Evolutionary conservation across 2,888 invertebrate genomes (phyloP).

Genomic region (Ophion costatus): DNA sequence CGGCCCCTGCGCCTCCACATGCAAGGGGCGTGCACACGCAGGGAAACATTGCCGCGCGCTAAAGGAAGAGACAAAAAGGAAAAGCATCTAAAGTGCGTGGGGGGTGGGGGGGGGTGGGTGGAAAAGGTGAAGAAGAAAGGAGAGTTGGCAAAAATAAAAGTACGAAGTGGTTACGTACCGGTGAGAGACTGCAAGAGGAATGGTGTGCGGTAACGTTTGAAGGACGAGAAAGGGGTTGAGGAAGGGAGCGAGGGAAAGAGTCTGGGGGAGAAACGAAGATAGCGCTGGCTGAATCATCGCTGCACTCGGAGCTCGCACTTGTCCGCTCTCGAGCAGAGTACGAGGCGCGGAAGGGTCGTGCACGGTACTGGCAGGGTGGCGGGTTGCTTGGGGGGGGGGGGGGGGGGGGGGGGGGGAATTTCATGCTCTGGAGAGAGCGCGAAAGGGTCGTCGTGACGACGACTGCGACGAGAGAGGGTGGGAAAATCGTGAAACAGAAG

Average conservation of each 20-base stretch:
- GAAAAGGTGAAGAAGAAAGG: slow-evolving; percentile 10
- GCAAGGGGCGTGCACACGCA: not conserved
- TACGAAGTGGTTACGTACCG: not conserved
- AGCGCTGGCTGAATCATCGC: slow-evolving; percentile 47
- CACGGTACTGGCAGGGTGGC: not conserved
- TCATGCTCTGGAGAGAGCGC: slow-evolving; percentile 45
- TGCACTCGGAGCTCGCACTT: slow-evolving; percentile 64
- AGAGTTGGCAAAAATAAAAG: not conserved
- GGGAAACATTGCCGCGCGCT: slow-evolving; percentile 53
- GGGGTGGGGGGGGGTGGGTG: not conserved
- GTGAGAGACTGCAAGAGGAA: slow-evolving; percentile 18
- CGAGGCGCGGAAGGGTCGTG: slow-evolving; percentile 59
- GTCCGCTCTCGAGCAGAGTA: slow-evolving; percentile 64
- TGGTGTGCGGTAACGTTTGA: slow-evolving; percentile 40
- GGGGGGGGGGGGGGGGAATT: slow-evolving; percentile 62
- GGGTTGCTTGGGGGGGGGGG: slow-evolving; percentile 5
- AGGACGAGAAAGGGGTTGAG: too few species aligned
- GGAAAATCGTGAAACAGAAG: slow-evolving; percentile 65
- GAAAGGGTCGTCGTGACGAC: slow-evolving; percentile 55
- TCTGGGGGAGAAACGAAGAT: slow-evolving; percentile 20
- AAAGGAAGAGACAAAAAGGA: slow-evolving; percentile 3
- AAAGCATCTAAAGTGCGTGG: not conserved
- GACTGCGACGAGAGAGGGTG: slow-evolving; percentile 29
- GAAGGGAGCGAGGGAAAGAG: not conserved
- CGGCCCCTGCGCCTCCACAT: slow-evolving; percentile 20